phyloP scores from a whole-genome alignment of 2,113 vertebrate genomes.

The Lathamus discolor region DNA sequence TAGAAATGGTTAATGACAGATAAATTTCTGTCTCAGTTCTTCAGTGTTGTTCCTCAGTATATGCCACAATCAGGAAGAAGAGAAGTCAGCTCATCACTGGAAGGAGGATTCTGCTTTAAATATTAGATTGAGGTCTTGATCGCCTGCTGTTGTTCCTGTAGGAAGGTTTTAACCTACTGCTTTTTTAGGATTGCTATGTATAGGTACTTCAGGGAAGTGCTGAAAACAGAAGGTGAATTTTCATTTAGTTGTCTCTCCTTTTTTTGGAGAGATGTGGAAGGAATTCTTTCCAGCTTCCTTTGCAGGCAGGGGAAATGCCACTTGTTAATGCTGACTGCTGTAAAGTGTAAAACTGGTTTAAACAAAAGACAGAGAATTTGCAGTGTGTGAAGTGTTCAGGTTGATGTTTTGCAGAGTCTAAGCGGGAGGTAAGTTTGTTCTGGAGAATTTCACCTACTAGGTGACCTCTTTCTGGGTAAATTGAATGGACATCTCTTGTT shows the following conservation, averaged over 20 bases:
- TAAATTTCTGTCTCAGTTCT: not conserved
- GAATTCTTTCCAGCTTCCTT: not conserved
- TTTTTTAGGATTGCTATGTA: constrained; percentile 22
- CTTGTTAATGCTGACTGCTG: not conserved
- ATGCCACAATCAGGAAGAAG: not conserved
- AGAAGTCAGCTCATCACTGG: not conserved
- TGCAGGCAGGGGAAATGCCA: not conserved
- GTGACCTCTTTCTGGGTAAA: not conserved
- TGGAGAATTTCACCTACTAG: not conserved
- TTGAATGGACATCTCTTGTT: not conserved
- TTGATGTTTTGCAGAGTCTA: not conserved
- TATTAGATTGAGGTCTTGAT: not conserved
- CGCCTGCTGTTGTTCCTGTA: not conserved
- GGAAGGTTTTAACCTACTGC: constrained; percentile 6
- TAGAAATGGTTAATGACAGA: not conserved
- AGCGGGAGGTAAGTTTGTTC: not conserved
- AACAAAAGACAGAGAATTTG: not conserved
- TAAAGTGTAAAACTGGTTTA: not conserved
- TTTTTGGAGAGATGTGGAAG: not conserved
- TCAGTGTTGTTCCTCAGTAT: not conserved
- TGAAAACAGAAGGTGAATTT: constrained; percentile 15
- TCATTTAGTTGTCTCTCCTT: not conserved
- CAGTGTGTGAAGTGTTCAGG: not conserved
- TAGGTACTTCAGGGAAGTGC: constrained; percentile 6
- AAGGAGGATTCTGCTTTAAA: not conserved